phyloP scores from a whole-genome alignment of 2,888 invertebrate species.

The Operophtera brumata region DNA sequence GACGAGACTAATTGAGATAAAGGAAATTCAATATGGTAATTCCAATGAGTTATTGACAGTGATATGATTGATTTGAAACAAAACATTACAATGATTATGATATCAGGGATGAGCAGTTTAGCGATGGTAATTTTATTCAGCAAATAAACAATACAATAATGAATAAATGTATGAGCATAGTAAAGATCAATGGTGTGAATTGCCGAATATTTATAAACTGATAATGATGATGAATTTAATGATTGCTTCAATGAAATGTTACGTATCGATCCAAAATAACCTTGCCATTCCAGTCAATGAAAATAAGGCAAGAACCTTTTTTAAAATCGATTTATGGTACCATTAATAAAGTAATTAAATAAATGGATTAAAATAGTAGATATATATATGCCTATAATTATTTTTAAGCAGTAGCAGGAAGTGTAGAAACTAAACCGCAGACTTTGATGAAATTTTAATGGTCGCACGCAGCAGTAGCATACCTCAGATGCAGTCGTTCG shows the following conservation, averaged over 20 bases:
- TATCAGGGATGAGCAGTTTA: slow-evolving; percentile 14
- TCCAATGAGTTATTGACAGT: slow-evolving; percentile 28
- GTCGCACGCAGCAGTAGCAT: slow-evolving; percentile 56
- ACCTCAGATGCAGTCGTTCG: slow-evolving; percentile 52
- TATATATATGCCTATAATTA: neutral
- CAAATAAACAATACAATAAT: slow-evolving; percentile 6
- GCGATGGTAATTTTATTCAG: slow-evolving; percentile 6
- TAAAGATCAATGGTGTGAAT: slow-evolving; percentile 4
- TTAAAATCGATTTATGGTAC: too few relatives aligned
- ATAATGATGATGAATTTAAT: neutral
- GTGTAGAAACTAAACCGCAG: slow-evolving; percentile 48
- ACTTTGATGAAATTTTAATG: slow-evolving; percentile 63
- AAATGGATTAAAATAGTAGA: neutral
- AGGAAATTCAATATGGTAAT: slow-evolving; percentile 37
- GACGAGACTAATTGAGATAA: slow-evolving; percentile 35
- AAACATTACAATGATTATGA: slow-evolving; percentile 20
- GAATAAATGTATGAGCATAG: slow-evolving; percentile 9
- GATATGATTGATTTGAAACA: slow-evolving; percentile 24
- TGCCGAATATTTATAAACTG: neutral
- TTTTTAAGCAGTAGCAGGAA: slow-evolving; percentile 52
- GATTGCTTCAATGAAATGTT: neutral
- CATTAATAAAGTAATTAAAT: neutral
- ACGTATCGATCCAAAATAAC: neutral
- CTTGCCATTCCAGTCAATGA: neutral
- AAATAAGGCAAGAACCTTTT: neutral